A percentile compares a stretch with the other conserved stretches of the same genome.
Evolutionary conservation across 2,797 vertebrate species (phyloP).

Genomic region (Thaleichthys pacificus): DNA sequence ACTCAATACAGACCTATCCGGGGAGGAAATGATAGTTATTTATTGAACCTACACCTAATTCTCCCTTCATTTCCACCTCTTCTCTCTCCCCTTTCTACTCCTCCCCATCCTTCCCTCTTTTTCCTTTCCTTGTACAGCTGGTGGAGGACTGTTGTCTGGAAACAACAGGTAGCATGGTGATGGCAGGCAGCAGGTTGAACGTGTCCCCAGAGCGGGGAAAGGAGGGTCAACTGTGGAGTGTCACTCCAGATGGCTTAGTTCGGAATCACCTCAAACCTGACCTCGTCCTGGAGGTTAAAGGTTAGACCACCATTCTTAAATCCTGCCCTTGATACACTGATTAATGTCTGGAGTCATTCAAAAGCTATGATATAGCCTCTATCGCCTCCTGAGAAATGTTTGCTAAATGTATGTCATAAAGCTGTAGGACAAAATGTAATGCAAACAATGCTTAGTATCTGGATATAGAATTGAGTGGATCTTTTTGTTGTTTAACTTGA

Average conservation of each 20-base stretch:
- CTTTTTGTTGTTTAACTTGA: background rate
- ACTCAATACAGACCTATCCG: background rate
- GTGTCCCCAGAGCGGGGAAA: slow-evolving; percentile 81
- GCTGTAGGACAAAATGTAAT: background rate
- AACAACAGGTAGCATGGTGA: slow-evolving; percentile 83
- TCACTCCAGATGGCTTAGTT: slow-evolving; percentile 86
- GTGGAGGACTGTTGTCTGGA: slow-evolving; percentile 89
- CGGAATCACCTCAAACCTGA: slow-evolving; percentile 83
- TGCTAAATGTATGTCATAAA: background rate
- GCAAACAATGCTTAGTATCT: too few species aligned
- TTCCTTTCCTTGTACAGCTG: slow-evolving; percentile 69
- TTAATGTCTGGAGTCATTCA: background rate
- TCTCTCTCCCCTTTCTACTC: background rate
- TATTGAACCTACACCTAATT: background rate
- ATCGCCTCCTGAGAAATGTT: background rate
- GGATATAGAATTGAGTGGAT: background rate
- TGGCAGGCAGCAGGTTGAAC: slow-evolving; percentile 84
- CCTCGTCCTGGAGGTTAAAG: slow-evolving; percentile 94
- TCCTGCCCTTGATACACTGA: background rate
- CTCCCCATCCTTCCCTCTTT: too few species aligned
- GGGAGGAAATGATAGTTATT: too few species aligned
- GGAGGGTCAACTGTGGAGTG: slow-evolving; percentile 85
- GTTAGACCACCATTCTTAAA: slow-evolving; percentile 69
- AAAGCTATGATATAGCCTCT: background rate
- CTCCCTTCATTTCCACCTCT: background rate